phyloP scores from a whole-genome alignment of 2,888 invertebrate species.

The Diarsia rubi region DNA sequence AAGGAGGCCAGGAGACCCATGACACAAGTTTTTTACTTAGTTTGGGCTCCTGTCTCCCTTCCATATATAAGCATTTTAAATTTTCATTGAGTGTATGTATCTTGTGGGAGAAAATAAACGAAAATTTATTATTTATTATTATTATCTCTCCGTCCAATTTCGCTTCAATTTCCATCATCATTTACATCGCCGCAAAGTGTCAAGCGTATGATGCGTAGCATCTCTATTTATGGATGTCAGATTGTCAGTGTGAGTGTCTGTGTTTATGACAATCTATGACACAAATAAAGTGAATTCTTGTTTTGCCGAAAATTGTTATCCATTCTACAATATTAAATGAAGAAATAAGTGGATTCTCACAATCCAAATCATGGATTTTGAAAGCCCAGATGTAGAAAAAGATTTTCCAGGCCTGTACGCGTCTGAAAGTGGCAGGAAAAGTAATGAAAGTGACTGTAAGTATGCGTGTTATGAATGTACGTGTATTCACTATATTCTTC shows the following conservation, averaged over 20 bases:
- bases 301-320: conserved; percentile 42
- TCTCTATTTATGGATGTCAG: background rate
- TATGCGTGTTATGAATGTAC: conserved; percentile 58
- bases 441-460: conserved; percentile 96
- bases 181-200: background rate
- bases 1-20: too few species aligned
- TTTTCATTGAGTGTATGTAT: too few species aligned
- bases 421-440: conserved; percentile 94
- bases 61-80: too few species aligned
- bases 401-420: conserved; percentile 97
- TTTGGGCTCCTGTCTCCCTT: too few species aligned
- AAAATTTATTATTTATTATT: too few species aligned
- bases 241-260: background rate
- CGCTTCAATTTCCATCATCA: background rate
- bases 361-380: conserved; percentile 93
- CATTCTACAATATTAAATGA: background rate
- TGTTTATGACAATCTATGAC: conserved; percentile 26
- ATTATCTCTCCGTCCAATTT: background rate
- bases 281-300: conserved; percentile 33
- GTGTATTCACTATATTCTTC: background rate
- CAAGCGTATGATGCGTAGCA: background rate
- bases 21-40: too few species aligned
- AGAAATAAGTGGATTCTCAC: conserved; percentile 1
- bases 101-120: too few species aligned
- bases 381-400: conserved; percentile 97